A percentile compares a stretch with the other conserved stretches of the same genome.
phyloP scores from a whole-genome alignment of 1,140 invertebrate species.

The Schlechtendalia chinensis region DNA sequence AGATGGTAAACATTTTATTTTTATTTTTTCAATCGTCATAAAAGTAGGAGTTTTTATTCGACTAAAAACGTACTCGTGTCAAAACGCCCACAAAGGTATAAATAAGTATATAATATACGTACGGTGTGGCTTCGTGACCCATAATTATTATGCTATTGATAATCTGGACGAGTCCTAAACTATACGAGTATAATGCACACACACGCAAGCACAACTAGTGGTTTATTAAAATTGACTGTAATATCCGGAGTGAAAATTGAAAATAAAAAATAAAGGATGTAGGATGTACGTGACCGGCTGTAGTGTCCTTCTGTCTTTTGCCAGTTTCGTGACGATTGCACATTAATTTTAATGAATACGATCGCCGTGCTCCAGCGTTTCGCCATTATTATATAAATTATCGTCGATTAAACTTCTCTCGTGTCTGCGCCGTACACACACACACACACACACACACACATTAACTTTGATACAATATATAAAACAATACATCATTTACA shows the following conservation, averaged over 20 bases:
- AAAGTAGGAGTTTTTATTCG: slow-evolving; percentile 38
- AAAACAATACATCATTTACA: too few species aligned
- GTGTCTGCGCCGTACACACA: background rate
- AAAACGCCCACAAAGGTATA: slow-evolving; percentile 43
- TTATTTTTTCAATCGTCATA: slow-evolving; percentile 3
- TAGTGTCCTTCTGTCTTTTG: slow-evolving; percentile 18
- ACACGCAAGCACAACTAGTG: background rate
- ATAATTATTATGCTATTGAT: slow-evolving; percentile 45
- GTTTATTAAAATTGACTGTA: slow-evolving; percentile 34
- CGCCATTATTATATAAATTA: slow-evolving; percentile 8
- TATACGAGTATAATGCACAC: background rate
- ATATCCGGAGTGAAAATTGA: slow-evolving; percentile 46
- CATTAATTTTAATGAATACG: slow-evolving; percentile 48
- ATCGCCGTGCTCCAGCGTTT: background rate
- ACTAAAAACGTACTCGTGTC: slow-evolving; percentile 24
- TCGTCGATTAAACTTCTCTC: slow-evolving; percentile 15
- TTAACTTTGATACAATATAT: too few species aligned
- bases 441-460: background rate
- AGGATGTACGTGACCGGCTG: slow-evolving; percentile 39
- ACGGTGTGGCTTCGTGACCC: slow-evolving; percentile 14
- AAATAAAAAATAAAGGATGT: slow-evolving; percentile 27
- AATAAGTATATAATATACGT: background rate
- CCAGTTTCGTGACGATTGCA: slow-evolving; percentile 25
- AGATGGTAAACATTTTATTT: slow-evolving; percentile 26
- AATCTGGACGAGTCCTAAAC: slow-evolving; percentile 6